Percentiles rank a stretch among this genome's conserved stretches.
Conservation (phyloP, 2,113 vertebrate species). For the Ctenomys sociabilis region DNA sequence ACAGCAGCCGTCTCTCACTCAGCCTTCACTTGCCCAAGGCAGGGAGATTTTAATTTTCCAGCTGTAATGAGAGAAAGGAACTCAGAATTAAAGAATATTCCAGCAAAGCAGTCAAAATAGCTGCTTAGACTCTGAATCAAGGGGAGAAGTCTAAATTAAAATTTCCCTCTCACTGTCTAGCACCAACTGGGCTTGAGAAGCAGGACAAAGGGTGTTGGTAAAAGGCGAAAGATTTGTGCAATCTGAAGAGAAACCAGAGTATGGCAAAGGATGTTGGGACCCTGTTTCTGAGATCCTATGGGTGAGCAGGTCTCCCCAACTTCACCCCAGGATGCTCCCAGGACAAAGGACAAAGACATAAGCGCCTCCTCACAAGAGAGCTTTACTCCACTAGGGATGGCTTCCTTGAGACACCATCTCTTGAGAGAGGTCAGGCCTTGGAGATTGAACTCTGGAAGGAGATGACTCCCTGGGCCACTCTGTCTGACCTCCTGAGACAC, state of each 20-base stretch:
- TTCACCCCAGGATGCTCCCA: background rate
- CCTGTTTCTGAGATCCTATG: background rate
- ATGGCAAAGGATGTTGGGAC: background rate
- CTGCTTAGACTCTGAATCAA: conserved; percentile 67
- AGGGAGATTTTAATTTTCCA: conserved; percentile 80
- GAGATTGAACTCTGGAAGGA: background rate
- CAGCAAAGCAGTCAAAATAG: conserved; percentile 75
- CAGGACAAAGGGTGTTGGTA: background rate
- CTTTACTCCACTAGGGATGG: background rate
- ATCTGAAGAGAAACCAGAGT: too few relatives aligned
- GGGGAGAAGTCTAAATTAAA: conserved; percentile 66
- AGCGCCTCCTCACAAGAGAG: background rate
- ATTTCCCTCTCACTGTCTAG: background rate
- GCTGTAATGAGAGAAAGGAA: conserved; percentile 81
- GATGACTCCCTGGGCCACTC: background rate
- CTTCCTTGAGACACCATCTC: background rate
- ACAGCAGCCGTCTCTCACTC: conserved; percentile 45
- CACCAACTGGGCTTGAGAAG: conserved; percentile 26
- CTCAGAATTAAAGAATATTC: conserved; percentile 81
- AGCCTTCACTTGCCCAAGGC: conserved; percentile 78
- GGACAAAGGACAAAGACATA: background rate
- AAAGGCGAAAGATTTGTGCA: too few relatives aligned
- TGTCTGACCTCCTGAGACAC: background rate
- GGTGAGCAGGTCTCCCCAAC: background rate
- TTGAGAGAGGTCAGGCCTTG: background rate